Evolutionary conservation across 2,797 vertebrate species (phyloP).

Genomic region (Syndactyla subalaris): DNA sequence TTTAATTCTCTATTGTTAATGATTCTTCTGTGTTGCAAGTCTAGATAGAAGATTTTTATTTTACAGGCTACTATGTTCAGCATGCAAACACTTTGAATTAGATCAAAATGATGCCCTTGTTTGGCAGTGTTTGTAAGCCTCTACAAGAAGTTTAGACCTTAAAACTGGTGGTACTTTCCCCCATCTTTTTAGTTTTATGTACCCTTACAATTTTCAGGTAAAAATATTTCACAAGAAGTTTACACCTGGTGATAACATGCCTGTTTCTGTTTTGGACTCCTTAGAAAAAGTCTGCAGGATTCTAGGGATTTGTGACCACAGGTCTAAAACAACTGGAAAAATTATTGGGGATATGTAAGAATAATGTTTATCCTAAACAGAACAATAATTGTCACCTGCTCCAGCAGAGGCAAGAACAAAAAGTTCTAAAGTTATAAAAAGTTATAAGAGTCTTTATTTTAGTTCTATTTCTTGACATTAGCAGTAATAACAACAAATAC

Average conservation of each 20-base stretch:
- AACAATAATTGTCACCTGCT: background rate
- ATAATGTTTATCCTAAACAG: background rate
- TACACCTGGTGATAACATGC: background rate
- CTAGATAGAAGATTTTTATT: background rate
- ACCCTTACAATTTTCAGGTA: background rate
- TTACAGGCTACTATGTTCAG: background rate
- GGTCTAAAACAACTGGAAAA: background rate
- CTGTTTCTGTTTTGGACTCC: background rate
- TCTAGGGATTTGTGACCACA: background rate
- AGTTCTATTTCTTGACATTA: background rate
- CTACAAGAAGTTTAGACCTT: background rate
- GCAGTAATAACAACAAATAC: background rate
- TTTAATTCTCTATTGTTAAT: background rate
- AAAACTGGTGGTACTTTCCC: background rate
- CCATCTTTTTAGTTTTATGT: background rate
- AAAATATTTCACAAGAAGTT: background rate
- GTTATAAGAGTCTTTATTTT: background rate
- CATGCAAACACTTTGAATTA: background rate
- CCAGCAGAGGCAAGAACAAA: background rate
- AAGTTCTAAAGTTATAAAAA: too few relatives aligned
- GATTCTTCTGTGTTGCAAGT: background rate
- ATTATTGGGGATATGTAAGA: background rate
- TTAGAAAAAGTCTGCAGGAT: background rate
- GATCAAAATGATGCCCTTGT: background rate
- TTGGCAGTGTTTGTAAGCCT: background rate